These are phyloP conservation scores for Dasypus novemcinctus DNA, from an alignment of 2,113 vertebrate species.

Conservation along the genomic window DNA sequence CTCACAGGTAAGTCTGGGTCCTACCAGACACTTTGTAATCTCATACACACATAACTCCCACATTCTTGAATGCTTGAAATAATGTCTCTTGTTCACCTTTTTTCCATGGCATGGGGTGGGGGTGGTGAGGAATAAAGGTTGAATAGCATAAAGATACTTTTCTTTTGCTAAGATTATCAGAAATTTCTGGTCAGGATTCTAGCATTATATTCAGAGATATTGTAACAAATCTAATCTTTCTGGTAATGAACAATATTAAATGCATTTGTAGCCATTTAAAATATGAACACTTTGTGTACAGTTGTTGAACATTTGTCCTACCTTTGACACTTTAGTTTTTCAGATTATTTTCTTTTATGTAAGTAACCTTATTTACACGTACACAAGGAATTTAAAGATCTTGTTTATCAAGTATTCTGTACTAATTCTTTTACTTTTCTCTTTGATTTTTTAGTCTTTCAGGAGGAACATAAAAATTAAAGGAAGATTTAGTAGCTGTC, in stretches of 20 bases:
- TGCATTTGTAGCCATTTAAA: not conserved
- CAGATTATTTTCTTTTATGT: not conserved
- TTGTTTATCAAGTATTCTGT: not conserved
- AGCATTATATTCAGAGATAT: not conserved
- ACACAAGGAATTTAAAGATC: not conserved
- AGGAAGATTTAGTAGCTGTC: not conserved
- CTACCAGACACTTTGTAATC: not conserved
- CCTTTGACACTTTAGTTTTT: not conserved
- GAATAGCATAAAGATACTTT: not conserved
- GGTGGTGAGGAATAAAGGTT: not conserved
- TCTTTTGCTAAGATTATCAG: not conserved
- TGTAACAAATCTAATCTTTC: not conserved
- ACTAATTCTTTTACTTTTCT: not conserved
- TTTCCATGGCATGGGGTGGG: not conserved
- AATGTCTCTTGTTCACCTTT: not conserved
- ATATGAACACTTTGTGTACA: not conserved
- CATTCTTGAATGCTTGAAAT: not conserved
- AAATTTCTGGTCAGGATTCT: not conserved
- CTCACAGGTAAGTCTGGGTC: constrained; percentile 89
- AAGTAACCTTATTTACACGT: not conserved
- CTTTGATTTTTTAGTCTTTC: not conserved
- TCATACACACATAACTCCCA: not conserved
- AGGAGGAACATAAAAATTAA: not conserved
- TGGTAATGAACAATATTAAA: not conserved
- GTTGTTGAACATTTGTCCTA: not conserved